Base-by-base conservation (phyloP, 2,113 vertebrate genomes). In the Anarrhichthys ocellatus region DNA sequence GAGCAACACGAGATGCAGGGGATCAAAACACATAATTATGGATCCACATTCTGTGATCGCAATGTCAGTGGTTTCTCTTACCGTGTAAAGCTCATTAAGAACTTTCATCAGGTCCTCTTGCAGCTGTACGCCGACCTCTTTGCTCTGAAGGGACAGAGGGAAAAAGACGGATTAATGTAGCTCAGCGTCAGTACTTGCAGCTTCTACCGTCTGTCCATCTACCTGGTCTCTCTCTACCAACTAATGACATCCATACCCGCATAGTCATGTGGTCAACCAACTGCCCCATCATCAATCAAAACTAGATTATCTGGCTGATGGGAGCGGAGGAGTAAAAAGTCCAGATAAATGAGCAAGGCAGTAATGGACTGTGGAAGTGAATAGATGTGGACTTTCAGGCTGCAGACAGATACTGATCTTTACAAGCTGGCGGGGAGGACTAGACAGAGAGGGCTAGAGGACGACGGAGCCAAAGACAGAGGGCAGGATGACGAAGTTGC, bases 31-130 rank as follows among this genome's bases (percentile, higher is more conserved):
- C 63, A 66, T 69, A 15, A 17, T 68, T 14, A 40, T 13, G 36
- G 10, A 71, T 46, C 50, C 2, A 40, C 14, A 44, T 15, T 15
- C 34, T 61, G 22, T 38, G n/a, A 79, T 34, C 54, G 42, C 54
- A 27, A 36, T 38, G 36, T 63, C 34, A 40, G 70, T 2, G 38
- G 32, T 61, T 61, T 68, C 36, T 40, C 93, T 98, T 96, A 99
- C 98, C 95, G 97, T 96, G 91, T 98, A 98, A 67, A 99, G 97
- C 73, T 99, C 98, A 73, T 98, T 99, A 87, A 99, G 91, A 87
- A 99, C 98, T 93, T 99, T 99, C 96, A 99, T 96, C 95, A 99
- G 88, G 89, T 99, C 98, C 83, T 99, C 98, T 87, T 99, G 98
- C 84, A 99, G 96, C 93, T 99, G 98, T 67, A 97, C 91, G 9